Evolutionary conservation across 1,140 invertebrate species (phyloP), one percentile per base, ranked within the genome.

Genomic region (Chironomus striatipennis): DNA sequence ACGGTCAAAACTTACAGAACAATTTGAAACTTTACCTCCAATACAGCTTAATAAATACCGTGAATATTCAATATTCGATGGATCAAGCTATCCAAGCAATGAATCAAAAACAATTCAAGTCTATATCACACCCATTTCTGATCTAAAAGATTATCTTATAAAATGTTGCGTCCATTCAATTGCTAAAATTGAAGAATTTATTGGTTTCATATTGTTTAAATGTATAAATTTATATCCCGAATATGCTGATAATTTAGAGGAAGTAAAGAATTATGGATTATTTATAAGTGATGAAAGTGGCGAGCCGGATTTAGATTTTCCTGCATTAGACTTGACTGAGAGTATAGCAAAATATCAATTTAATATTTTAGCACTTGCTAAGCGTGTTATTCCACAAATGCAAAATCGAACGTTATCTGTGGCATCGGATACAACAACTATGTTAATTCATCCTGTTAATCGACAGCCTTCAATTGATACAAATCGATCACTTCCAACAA

Each of bases 201-300:
- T 98, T 82, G 96, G 96, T 18, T 88, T 98, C 18, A 94, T 94
- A 77, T 95, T 94, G 82, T 96, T 91, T 79, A 91, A 92, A 85
- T 90, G 91, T 80, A 88, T 87, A 78, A 86, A 87, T 76, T 84
- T 85, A 77, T 85, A 88, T 81, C 85, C 86, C 21, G 86, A 89
- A 75, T 83, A 87, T 77, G 79, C 81, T 47, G 20, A 57, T 57
- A 12, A 70, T 1, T 81, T 89, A 12, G 85, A 87, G 77, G 85
- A 86, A 72, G 86, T 89, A 3, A 83, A 85, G 64, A 86, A 89
- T 77, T 97, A 95, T 83, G 92, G 92, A 67, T 84, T 98, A 64
- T 95, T 94, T 79, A 95, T 98, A 79, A 95, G 93, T 17, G 96
- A 98, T 85, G 96, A 98, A 80, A 95, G 97, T 83, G 96, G 96